Percentiles rank a stretch among this genome's conserved stretches.
These are phyloP conservation scores for Drosophila tsacasi DNA, from an alignment of 1,140 invertebrate species.

Conservation along the genomic window DNA sequence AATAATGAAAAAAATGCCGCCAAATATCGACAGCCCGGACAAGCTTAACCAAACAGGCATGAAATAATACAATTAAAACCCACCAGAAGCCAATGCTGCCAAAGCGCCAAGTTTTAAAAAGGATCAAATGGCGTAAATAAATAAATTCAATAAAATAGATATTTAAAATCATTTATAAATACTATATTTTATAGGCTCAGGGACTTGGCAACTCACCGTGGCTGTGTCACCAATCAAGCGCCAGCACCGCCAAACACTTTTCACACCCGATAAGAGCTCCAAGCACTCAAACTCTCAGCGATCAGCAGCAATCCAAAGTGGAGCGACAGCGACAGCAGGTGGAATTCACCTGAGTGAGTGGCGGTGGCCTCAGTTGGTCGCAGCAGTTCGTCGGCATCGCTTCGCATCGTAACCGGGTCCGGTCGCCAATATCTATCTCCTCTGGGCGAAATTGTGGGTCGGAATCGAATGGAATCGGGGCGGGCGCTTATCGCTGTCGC, in stretches of 20 bases:
- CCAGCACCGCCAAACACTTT: conserved; percentile 22
- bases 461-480: conserved; percentile 43
- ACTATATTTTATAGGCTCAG: no score
- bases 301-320: conserved; percentile 37
- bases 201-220: no score
- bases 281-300: conserved; percentile 21
- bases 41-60: background rate
- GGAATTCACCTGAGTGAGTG: conserved; percentile 20
- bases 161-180: background rate
- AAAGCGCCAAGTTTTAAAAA: background rate
- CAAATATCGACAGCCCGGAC: background rate
- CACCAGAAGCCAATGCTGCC: background rate
- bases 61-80: no score
- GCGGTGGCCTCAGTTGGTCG: conserved; percentile 57
- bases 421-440: conserved; percentile 1
- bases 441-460: conserved; percentile 1
- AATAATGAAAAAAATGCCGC: background rate
- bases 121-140: background rate
- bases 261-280: conserved; percentile 36
- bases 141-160: background rate
- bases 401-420: background rate
- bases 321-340: conserved; percentile 32
- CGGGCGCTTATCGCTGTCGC: conserved; percentile 64
- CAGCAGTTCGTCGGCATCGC: conserved; percentile 51
- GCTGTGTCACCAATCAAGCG: conserved; percentile 33